A percentile compares a stretch with the other conserved stretches of the same genome.
These are phyloP conservation scores for Drosophila putrida DNA, from an alignment of 2,888 invertebrate species.

Conservation along the genomic window DNA sequence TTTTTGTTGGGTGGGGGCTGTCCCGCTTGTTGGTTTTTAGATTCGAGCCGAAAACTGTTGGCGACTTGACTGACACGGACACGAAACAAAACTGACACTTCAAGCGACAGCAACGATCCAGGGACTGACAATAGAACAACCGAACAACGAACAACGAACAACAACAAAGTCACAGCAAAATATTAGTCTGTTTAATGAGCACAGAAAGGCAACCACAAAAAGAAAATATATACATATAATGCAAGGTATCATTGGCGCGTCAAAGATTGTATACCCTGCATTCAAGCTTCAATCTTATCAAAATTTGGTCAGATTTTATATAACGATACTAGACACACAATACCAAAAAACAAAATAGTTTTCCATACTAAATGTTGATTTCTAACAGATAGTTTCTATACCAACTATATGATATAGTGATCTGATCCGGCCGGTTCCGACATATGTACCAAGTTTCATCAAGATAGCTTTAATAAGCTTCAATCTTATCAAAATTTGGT, in stretches of 20 bases:
- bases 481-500: no score
- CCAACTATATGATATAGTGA: no score
- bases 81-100: constrained; percentile 78
- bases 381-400: no score
- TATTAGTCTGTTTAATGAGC: constrained; percentile 41
- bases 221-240: neutral
- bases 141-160: constrained; percentile 10
- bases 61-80: constrained; percentile 71
- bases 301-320: no score
- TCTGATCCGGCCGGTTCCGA: no score
- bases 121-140: constrained; percentile 26
- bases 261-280: no score
- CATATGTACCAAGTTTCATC: no score
- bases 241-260: no score
- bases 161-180: constrained; percentile 13
- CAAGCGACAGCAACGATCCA: constrained; percentile 64
- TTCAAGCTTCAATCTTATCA: no score
- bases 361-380: no score
- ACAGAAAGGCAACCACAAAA: constrained; percentile 15
- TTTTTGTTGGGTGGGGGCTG: constrained; percentile 9
- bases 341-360: constrained; percentile 28
- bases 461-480: no score
- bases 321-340: neutral
- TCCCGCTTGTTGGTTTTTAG: constrained; percentile 44
- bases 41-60: constrained; percentile 55